Evolutionary conservation across 64 coral and sea anemone genomes (phyloP), one percentile per base, ranked within the genome.

Genomic region (Platygyra sinensis): DNA sequence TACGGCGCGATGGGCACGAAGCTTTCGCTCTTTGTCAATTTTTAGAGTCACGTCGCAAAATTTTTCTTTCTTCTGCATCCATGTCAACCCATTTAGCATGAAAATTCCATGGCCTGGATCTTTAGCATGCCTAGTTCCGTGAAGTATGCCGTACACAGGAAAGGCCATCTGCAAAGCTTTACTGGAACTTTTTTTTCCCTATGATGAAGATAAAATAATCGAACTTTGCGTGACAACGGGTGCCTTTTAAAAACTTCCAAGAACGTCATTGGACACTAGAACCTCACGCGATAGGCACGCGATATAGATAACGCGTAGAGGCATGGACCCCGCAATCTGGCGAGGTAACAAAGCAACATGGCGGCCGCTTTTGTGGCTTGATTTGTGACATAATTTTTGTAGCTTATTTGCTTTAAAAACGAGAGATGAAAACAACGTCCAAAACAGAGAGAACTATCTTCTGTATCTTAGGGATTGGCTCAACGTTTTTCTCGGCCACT

Each of bases 1-100:
- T 2, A 96, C 94, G 27, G 86, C 33, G 46, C 84, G 87, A 46
- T 96, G 94, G 22, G 94, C 89, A 25, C 30, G 51, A 32, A 96
- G 86, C 89, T 83, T 75, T 32, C 86, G 80, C 24, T 84, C 89
- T 22, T 93, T 82, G 18, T 49, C 88, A 16, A 87, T 87, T 16
- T 85, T 46, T 62, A 96, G 87, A 33, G 79, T 92, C 10, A 96
- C 64, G 57, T 96, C 94, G 74, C 90, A 96, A 74, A 93, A 93
- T 76, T 29, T 88, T 28, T 83, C 80, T 50, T 88, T 86, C 78
- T 88, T 78, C 22, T 67, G 86, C 62, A 89, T 60, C 51, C 83
- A 57, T 25, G 87, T 54, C 7, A 95, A 71, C 30, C 89, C 69
- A 28, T 78, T 72, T 67, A 90, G 19, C 19, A 94, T 9, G 28